phyloP scores from a whole-genome alignment of 1,140 invertebrate genomes.

The Nylanderia fulva region DNA sequence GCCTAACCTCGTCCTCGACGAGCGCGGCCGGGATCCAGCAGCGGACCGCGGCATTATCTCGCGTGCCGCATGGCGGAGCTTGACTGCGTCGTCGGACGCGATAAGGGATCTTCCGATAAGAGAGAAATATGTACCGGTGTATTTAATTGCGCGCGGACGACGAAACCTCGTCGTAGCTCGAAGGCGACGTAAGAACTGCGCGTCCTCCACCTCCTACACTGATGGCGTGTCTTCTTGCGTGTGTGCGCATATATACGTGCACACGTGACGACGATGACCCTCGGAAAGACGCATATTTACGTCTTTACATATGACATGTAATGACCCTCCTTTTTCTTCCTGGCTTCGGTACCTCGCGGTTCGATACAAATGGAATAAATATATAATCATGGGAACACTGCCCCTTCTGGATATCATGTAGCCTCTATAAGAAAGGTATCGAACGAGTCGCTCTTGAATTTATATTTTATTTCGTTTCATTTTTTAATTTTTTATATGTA shows the following conservation, averaged over 20 bases:
- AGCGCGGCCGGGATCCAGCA: background rate
- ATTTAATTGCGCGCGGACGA: no score
- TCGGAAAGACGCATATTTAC: background rate
- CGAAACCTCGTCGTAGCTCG: no score
- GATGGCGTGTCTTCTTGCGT: no score
- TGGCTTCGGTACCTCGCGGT: background rate
- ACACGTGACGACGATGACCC: background rate
- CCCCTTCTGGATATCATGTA: background rate
- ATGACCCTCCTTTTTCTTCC: background rate
- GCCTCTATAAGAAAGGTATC: background rate
- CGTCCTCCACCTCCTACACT: no score
- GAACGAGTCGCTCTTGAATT: no score
- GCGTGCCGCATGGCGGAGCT: background rate
- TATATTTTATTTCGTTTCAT: no score
- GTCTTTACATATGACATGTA: slow-evolving; percentile 3
- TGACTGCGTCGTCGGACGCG: no score
- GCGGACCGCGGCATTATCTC: slow-evolving; percentile 15
- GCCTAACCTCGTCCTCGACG: slow-evolving; percentile 29
- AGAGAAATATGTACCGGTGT: no score
- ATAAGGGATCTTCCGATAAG: background rate
- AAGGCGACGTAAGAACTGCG: no score
- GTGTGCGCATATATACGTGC: no score
- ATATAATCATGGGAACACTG: background rate
- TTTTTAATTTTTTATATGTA: no score
- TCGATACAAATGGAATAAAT: slow-evolving; percentile 31